phyloP scores from a whole-genome alignment of 2,888 invertebrate species.

The Ceriagrion tenellum region DNA sequence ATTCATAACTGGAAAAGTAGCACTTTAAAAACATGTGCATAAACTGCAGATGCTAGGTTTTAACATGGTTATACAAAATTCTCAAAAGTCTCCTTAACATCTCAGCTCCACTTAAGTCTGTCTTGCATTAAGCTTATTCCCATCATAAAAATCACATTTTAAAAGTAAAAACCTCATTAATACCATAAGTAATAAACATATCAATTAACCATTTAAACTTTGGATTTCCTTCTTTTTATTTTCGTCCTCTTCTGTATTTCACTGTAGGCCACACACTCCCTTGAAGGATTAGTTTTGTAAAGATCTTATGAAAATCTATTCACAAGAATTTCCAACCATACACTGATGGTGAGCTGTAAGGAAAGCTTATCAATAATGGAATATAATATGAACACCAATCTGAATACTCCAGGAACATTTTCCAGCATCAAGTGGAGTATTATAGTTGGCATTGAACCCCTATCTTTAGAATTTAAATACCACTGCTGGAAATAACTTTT shows the following conservation, averaged over 20 bases:
- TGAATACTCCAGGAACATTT: slow-evolving; percentile 68
- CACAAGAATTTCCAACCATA: slow-evolving; percentile 54
- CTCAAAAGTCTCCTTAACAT: slow-evolving; percentile 64
- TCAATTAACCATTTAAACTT: slow-evolving; percentile 29
- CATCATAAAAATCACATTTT: slow-evolving; percentile 65
- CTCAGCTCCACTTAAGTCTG: slow-evolving; percentile 54
- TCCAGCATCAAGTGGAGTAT: slow-evolving; percentile 65
- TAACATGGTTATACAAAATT: slow-evolving; percentile 64
- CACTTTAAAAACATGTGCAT: slow-evolving; percentile 66
- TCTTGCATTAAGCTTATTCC: slow-evolving; percentile 57
- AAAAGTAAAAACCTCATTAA: slow-evolving; percentile 52
- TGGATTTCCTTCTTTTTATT: neutral
- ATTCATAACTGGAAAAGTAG: slow-evolving; percentile 66
- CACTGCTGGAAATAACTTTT: slow-evolving; percentile 67
- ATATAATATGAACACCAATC: slow-evolving; percentile 59
- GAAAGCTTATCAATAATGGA: slow-evolving; percentile 66
- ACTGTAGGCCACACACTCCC: slow-evolving; percentile 42
- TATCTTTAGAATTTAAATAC: slow-evolving; percentile 66
- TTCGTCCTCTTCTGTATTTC: slow-evolving; percentile 27
- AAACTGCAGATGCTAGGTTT: slow-evolving; percentile 60
- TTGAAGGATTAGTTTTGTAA: slow-evolving; percentile 25
- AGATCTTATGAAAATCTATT: slow-evolving; percentile 40
- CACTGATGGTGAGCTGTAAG: slow-evolving; percentile 61
- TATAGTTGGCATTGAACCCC: slow-evolving; percentile 49
- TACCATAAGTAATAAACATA: slow-evolving; percentile 60